A percentile compares a stretch with the other conserved stretches of the same genome.
phyloP scores from a whole-genome alignment of 2,113 vertebrate genomes.

The Nesogale talazaci region DNA sequence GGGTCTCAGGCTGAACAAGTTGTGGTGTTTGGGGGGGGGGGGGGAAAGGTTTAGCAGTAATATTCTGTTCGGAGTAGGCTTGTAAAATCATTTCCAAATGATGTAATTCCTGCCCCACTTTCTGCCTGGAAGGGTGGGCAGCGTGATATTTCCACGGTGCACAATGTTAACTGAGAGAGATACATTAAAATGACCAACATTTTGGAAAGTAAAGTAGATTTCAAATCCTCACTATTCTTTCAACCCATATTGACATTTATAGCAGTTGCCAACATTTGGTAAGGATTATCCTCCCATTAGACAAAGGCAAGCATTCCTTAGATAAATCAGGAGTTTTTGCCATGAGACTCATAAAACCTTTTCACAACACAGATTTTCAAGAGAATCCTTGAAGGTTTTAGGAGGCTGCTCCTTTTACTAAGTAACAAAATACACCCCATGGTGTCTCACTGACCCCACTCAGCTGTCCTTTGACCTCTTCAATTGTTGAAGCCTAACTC shows the following conservation, averaged over 20 bases:
- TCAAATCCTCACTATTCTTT: constrained; percentile 82
- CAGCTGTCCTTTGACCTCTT: constrained; percentile 88
- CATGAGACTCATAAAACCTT: constrained; percentile 90
- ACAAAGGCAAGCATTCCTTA: constrained; percentile 89
- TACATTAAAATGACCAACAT: constrained; percentile 84
- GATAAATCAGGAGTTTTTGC: constrained; percentile 89
- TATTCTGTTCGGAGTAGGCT: background rate
- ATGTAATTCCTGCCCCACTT: background rate
- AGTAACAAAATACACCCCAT: constrained; percentile 91
- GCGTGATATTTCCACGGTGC: constrained; percentile 52
- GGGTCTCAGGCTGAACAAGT: constrained; percentile 49
- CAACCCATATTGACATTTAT: constrained; percentile 80
- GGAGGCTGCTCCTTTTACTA: constrained; percentile 89
- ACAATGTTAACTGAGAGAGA: constrained; percentile 75
- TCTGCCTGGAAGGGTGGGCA: constrained; percentile 53
- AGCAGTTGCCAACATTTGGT: constrained; percentile 87
- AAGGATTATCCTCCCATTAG: constrained; percentile 87
- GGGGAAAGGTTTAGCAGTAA: constrained; percentile 50
- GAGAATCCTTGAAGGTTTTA: constrained; percentile 89
- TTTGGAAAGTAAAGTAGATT: constrained; percentile 80
- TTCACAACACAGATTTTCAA: constrained; percentile 90
- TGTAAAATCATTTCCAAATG: constrained; percentile 53
- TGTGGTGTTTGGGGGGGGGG: background rate
- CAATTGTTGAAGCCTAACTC: constrained; percentile 90
- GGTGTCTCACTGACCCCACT: constrained; percentile 89